Evolutionary conservation across 2,797 vertebrate species (phyloP).

Genomic region (Paratrypauchen microcephalus): DNA sequence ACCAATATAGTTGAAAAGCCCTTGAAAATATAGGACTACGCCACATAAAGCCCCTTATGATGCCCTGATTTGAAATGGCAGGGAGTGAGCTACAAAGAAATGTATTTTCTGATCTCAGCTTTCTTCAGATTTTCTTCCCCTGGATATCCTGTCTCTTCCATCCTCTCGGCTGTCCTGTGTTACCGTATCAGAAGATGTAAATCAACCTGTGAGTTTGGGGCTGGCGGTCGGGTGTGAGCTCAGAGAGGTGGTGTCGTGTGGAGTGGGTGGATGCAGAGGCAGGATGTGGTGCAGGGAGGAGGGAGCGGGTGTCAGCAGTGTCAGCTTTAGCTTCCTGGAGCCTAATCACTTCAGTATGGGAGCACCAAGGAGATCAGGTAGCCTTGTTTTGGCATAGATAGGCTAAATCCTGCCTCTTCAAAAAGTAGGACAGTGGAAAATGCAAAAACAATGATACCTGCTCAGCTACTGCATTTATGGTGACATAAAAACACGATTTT

Average conservation of each 20-base stretch:
- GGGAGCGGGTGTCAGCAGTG: constrained; percentile 81
- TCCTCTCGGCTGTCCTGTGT: constrained; percentile 18
- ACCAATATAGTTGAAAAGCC: not conserved
- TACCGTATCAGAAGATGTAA: constrained; percentile 76
- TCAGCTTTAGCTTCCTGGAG: constrained; percentile 86
- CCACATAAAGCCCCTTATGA: constrained; percentile 16
- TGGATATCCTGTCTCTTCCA: constrained; percentile 15
- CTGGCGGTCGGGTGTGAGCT: constrained; percentile 71
- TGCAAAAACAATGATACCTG: not conserved
- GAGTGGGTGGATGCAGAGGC: constrained; percentile 61
- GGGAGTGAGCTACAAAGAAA: not conserved
- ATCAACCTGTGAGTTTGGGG: constrained; percentile 71
- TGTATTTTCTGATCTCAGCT: constrained; percentile 23
- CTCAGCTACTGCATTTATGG: not conserved
- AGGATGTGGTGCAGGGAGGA: constrained; percentile 76
- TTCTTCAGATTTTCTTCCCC: constrained; percentile 13
- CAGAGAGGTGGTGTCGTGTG: constrained; percentile 56
- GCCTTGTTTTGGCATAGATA: constrained; percentile 40
- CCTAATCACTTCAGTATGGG: constrained; percentile 86
- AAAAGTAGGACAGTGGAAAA: not conserved
- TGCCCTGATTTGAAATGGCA: constrained; percentile 17
- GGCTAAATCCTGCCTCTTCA: constrained; percentile 26
- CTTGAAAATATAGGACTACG: constrained; percentile 30
- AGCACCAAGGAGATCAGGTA: constrained; percentile 56
- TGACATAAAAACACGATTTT: too few relatives aligned